phyloP scores from a whole-genome alignment of 2,797 vertebrate genomes.

The Holocentrus rufus region DNA sequence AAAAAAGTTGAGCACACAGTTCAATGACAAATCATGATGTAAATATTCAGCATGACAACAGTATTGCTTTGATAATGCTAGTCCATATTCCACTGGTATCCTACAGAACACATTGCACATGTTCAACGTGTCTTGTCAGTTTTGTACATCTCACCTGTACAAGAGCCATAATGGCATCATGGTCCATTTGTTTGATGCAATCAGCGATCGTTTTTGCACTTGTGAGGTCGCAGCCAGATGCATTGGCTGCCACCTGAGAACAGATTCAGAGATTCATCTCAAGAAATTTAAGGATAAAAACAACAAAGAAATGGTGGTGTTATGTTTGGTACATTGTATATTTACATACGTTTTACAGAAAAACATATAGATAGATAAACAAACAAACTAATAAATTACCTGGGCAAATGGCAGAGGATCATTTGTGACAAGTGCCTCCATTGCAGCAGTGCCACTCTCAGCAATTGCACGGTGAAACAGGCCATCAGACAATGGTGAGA shows the following conservation, averaged over 20 bases:
- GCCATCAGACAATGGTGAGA: constrained; percentile 79
- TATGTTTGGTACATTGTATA: not conserved
- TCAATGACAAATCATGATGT: not conserved
- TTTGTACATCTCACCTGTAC: constrained; percentile 54
- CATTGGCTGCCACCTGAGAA: constrained; percentile 68
- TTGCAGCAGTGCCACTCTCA: constrained; percentile 80
- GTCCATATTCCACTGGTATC: not conserved
- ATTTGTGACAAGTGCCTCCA: not conserved
- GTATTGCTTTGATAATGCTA: not conserved
- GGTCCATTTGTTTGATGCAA: constrained; percentile 73
- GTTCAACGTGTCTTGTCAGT: not conserved
- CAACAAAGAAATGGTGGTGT: not conserved
- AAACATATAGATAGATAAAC: constrained; percentile 1
- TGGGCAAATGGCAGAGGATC: constrained; percentile 56
- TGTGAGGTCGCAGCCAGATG: constrained; percentile 74
- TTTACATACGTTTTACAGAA: too few relatives aligned
- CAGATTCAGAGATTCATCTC: not conserved
- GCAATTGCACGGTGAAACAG: constrained; percentile 80
- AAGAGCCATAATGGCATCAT: constrained; percentile 45
- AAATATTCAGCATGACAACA: not conserved
- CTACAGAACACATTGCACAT: too few relatives aligned
- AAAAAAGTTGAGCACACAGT: not conserved
- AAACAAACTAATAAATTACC: constrained; percentile 51
- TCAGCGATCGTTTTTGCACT: constrained; percentile 72
- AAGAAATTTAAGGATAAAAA: not conserved